Base-by-base conservation (phyloP, 2,888 invertebrate species). In the Apotomis capreana region DNA sequence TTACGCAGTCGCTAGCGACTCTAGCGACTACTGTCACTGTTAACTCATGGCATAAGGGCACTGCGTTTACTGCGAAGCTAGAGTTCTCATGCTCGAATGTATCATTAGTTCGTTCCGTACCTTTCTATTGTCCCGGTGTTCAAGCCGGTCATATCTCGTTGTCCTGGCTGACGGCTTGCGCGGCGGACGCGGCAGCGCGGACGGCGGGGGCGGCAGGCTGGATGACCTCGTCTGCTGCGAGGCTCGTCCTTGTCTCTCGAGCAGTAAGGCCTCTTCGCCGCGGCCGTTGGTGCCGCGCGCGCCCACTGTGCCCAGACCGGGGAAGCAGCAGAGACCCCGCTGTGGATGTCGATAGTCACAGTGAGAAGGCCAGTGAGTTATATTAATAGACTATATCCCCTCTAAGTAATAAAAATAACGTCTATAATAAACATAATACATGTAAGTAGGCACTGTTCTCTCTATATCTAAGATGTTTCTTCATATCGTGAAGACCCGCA, bases 241-340 rank as follows among this genome's bases (percentile, higher is more conserved):
- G 70, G 96, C 96, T 61, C 96, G 94, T 0, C 96, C 96, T 82
- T 96, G 96, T 76, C 96, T 95, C 89, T 96, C 96, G 77, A 97
- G 88, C 76, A 97, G 93, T 81, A 96, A 88, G 83, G 96, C 96
- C 80, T 96, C 96, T 81, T 95, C 96, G 61, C 94, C 95, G 78
- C 89, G 91, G 82, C 94, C 94, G 83, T 89, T 89, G 77, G 89
- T 88, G 76, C 92, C 84, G 75, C 93, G 84, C 77, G 92, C 85
- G 74, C 93, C 84, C 79, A 94, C 87, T 65, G 85, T 85, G 78
- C 89, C 91, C 82, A 90, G 82, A 62, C 91, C 90, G 75, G 96
- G 96, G 95, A 97, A 96, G 94, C 96, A 97, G 95, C 97, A 97
- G 84, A 96, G 95, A 84, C 96, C 96, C 82, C 96, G 96, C 96